Conservation (phyloP, 2,888 invertebrate genomes). For the Phragmatobia fuliginosa region DNA sequence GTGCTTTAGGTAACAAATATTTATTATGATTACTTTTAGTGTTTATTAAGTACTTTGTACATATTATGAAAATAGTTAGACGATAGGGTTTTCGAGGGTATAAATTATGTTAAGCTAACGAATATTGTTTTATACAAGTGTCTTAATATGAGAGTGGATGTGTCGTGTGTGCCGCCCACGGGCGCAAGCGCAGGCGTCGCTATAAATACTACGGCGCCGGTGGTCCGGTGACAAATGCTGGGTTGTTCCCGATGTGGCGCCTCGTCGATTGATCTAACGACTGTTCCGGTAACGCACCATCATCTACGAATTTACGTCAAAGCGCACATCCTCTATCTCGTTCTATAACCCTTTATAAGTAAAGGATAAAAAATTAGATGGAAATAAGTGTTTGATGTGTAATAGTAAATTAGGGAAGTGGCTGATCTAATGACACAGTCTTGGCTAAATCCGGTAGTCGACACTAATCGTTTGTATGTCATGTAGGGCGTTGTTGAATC, state of each 20-base stretch:
- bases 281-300: slow-evolving; percentile 65
- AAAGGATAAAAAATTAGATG: slow-evolving; percentile 36
- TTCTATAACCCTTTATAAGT: slow-evolving; percentile 30
- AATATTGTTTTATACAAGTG: slow-evolving; percentile 57
- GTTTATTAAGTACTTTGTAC: slow-evolving; percentile 59
- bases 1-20: slow-evolving; percentile 22
- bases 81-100: slow-evolving; percentile 68
- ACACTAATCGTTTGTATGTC: slow-evolving; percentile 75
- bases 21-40: slow-evolving; percentile 11
- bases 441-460: slow-evolving; percentile 73
- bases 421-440: slow-evolving; percentile 73
- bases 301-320: slow-evolving; percentile 52
- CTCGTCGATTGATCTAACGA: slow-evolving; percentile 82
- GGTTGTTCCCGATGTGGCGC: slow-evolving; percentile 76
- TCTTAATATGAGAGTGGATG: slow-evolving; percentile 58
- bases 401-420: slow-evolving; percentile 69
- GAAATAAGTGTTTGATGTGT: slow-evolving; percentile 41
- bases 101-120: slow-evolving; percentile 33
- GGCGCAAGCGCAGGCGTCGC: slow-evolving; percentile 73
- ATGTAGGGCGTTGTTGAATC: slow-evolving; percentile 59
- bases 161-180: slow-evolving; percentile 72
- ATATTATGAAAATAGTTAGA: slow-evolving; percentile 61
- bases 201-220: slow-evolving; percentile 85
- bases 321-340: slow-evolving; percentile 53
- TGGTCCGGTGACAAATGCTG: slow-evolving; percentile 86